phyloP scores from a whole-genome alignment of 2,113 vertebrate species.

The Bubo blakistoni region DNA sequence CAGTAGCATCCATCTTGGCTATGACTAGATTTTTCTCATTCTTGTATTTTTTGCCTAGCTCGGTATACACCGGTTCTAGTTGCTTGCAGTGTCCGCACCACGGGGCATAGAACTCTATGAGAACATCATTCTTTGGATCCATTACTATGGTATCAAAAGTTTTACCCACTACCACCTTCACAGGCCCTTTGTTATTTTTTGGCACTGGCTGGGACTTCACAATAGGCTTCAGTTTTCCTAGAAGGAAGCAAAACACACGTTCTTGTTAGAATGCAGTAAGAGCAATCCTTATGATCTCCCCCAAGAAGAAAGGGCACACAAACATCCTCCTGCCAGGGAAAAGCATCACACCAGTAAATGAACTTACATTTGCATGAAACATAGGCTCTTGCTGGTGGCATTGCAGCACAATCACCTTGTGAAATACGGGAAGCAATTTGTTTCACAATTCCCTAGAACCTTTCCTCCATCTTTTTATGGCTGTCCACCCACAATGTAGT shows the following conservation, averaged over 20 bases:
- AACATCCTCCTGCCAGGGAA: neutral
- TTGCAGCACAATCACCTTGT: neutral
- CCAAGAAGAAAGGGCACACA: neutral
- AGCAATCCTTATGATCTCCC: neutral
- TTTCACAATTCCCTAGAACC: neutral
- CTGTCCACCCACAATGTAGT: neutral
- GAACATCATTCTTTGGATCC: slow-evolving; percentile 89
- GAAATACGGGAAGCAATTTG: neutral
- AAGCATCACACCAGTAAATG: neutral
- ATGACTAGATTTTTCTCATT: slow-evolving; percentile 88
- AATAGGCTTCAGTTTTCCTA: slow-evolving; percentile 91
- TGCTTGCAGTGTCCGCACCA: slow-evolving; percentile 99
- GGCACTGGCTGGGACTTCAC: slow-evolving; percentile 92
- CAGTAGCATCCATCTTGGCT: slow-evolving; percentile 95
- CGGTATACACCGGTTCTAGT: slow-evolving; percentile 85
- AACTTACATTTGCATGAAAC: neutral
- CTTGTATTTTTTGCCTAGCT: slow-evolving; percentile 92
- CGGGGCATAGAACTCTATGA: slow-evolving; percentile 94
- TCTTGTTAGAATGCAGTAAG: neutral
- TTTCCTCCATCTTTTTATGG: neutral
- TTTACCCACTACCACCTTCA: slow-evolving; percentile 93
- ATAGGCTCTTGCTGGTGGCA: neutral
- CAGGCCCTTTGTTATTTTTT: slow-evolving; percentile 93
- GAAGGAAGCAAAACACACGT: neutral
- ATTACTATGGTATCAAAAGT: slow-evolving; percentile 91